Evolutionary conservation across 2,797 vertebrate genomes (phyloP).

Genomic region (Buphagus erythrorhynchus): DNA sequence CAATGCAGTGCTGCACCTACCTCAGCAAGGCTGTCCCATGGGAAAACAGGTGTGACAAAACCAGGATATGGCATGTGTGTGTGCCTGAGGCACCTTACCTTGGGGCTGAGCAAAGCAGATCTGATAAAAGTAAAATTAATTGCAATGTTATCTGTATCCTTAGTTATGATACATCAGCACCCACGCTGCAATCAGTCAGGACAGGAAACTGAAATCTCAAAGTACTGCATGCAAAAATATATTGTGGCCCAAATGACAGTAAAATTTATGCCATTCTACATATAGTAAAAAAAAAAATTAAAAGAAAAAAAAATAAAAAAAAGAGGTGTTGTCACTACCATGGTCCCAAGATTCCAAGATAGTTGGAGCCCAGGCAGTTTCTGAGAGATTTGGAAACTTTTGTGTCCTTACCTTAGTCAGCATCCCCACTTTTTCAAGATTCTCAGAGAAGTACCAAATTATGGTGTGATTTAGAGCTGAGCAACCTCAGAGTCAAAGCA

Average conservation of each 20-base stretch:
- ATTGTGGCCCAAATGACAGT: not conserved
- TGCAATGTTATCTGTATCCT: not conserved
- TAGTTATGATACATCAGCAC: not conserved
- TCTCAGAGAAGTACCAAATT: not conserved
- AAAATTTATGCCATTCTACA: not conserved
- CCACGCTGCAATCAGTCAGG: not conserved
- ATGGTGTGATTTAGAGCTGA: not conserved
- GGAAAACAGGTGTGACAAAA: not conserved
- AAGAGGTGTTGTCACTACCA: not conserved
- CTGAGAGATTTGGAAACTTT: not conserved
- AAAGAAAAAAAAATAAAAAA: too few relatives aligned
- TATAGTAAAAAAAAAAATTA: not conserved
- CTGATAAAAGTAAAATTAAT: not conserved
- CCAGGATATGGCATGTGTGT: not conserved
- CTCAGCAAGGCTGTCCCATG: not conserved
- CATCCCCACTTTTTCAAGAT: not conserved
- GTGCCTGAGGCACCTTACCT: not conserved
- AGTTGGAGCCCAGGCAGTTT: not conserved
- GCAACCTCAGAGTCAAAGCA: not conserved
- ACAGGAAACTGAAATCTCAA: not conserved
- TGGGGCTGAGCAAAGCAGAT: not conserved
- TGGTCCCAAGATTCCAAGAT: not conserved
- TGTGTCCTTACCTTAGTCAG: not conserved
- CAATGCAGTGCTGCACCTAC: not conserved
- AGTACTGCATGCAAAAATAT: not conserved